A percentile compares a stretch with the other conserved stretches of the same genome.
Conservation (phyloP, 2,888 invertebrate genomes). For the Sminthurinus aureus region DNA sequence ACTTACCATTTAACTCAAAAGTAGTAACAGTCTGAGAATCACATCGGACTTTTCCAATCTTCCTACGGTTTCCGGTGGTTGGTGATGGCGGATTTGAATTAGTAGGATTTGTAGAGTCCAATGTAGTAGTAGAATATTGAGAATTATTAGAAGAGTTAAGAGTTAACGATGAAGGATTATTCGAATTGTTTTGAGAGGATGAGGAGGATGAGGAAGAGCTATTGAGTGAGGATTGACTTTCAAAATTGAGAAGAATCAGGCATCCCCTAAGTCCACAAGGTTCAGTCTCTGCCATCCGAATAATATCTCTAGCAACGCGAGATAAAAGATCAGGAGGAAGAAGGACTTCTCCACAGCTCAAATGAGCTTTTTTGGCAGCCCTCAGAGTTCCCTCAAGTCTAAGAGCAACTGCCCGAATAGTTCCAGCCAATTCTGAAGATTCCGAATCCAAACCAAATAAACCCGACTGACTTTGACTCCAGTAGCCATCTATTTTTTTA, state of each 20-base stretch:
- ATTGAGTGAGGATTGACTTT: slow-evolving; percentile 35
- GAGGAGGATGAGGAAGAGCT: slow-evolving; percentile 8
- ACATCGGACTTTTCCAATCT: slow-evolving; percentile 81
- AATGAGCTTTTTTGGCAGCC: slow-evolving; percentile 80
- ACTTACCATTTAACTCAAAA: slow-evolving; percentile 77
- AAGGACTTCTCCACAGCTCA: slow-evolving; percentile 84
- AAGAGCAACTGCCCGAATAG: slow-evolving; percentile 72
- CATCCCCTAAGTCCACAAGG: slow-evolving; percentile 79
- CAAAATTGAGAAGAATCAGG: slow-evolving; percentile 55
- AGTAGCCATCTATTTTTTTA: slow-evolving; percentile 3
- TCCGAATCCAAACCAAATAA: slow-evolving; percentile 46
- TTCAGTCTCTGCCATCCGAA: slow-evolving; percentile 84
- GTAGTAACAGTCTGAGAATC: slow-evolving; percentile 88
- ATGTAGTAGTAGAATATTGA: slow-evolving; percentile 35
- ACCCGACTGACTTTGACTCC: slow-evolving; percentile 6
- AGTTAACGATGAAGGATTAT: slow-evolving; percentile 9
- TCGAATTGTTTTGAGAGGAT: background rate
- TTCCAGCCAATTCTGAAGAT: slow-evolving; percentile 58
- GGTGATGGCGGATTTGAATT: background rate
- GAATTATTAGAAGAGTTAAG: slow-evolving; percentile 47
- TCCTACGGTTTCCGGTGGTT: slow-evolving; percentile 14
- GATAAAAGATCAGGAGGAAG: slow-evolving; percentile 83
- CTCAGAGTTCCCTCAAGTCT: slow-evolving; percentile 80
- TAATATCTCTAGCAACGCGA: slow-evolving; percentile 79
- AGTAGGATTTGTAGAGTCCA: slow-evolving; percentile 15